Conservation (phyloP, 2,888 invertebrate species). For the Limnephilus auricula region DNA sequence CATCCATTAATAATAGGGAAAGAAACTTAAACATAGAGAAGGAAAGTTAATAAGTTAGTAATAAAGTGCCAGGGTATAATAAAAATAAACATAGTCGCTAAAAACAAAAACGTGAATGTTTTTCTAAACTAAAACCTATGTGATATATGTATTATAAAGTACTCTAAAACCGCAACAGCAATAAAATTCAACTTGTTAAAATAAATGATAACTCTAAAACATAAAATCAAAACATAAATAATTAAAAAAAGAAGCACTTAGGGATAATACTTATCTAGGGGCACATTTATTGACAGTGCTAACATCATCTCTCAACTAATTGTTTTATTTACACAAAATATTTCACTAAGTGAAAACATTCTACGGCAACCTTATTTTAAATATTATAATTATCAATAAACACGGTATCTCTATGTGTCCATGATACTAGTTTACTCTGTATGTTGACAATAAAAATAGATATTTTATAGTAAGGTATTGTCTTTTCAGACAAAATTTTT, state of each 20-base stretch:
- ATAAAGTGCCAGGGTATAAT: slow-evolving; percentile 6
- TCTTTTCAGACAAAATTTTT: neutral
- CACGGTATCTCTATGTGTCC: slow-evolving; percentile 8
- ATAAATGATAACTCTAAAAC: slow-evolving; percentile 34
- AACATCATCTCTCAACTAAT: slow-evolving; percentile 26
- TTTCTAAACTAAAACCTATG: slow-evolving; percentile 26
- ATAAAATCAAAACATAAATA: slow-evolving; percentile 47
- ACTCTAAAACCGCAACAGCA: slow-evolving; percentile 44
- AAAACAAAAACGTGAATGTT: slow-evolving; percentile 17
- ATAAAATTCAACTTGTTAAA: slow-evolving; percentile 48
- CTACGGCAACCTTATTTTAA: slow-evolving; percentile 2
- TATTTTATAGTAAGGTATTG: neutral
- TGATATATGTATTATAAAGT: slow-evolving; percentile 37
- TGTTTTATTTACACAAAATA: slow-evolving; percentile 29
- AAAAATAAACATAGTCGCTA: neutral
- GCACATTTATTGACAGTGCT: slow-evolving; percentile 19
- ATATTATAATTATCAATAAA: neutral
- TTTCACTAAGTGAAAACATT: slow-evolving; percentile 11
- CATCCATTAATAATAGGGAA: neutral
- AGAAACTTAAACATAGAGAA: neutral
- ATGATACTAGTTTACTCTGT: neutral
- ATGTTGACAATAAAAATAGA: neutral
- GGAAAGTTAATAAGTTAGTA: slow-evolving; percentile 15
- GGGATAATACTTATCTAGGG: slow-evolving; percentile 16
- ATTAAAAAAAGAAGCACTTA: slow-evolving; percentile 47